Conservation (phyloP, 2,888 invertebrate genomes). For the Acronicta aceris region DNA sequence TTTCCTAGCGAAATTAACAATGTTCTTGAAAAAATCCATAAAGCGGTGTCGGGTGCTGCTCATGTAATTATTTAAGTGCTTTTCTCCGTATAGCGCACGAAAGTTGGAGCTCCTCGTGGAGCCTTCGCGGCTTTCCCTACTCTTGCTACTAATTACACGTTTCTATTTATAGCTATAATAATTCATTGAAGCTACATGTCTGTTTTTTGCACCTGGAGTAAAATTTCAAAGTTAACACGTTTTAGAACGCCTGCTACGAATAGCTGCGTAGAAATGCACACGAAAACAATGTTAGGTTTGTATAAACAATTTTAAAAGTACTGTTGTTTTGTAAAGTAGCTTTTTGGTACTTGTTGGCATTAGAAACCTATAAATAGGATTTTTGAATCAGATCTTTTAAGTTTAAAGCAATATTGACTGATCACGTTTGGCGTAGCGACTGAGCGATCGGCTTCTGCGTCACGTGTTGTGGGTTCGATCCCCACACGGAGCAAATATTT, state of each 20-base stretch:
- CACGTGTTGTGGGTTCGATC: no score
- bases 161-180: conserved; percentile 13
- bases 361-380: conserved; percentile 21
- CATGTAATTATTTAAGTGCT: conserved; percentile 44
- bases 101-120: conserved; percentile 32
- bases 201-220: conserved; percentile 12
- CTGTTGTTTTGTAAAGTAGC: conserved; percentile 8
- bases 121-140: conserved; percentile 38
- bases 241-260: conserved; percentile 15
- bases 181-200: conserved; percentile 15
- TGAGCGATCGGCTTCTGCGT: no score
- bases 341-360: conserved; percentile 16
- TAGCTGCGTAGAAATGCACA: conserved; percentile 21
- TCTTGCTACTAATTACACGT: conserved; percentile 23
- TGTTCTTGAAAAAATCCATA: conserved; percentile 33
- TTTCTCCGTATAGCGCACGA: conserved; percentile 37
- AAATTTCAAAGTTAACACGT: conserved; percentile 9
- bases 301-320: conserved; percentile 17
- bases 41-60: conserved; percentile 15
- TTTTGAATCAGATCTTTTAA: conserved; percentile 20
- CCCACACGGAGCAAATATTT: no score
- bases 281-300: conserved; percentile 13
- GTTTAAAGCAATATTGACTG: conserved; percentile 11
- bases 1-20: conserved; percentile 18
- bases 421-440: no score